A percentile compares a stretch with the other conserved stretches of the same genome.
Evolutionary conservation across 2,888 invertebrate species (phyloP).

Genomic region (Reticulitermes lucifugus): DNA sequence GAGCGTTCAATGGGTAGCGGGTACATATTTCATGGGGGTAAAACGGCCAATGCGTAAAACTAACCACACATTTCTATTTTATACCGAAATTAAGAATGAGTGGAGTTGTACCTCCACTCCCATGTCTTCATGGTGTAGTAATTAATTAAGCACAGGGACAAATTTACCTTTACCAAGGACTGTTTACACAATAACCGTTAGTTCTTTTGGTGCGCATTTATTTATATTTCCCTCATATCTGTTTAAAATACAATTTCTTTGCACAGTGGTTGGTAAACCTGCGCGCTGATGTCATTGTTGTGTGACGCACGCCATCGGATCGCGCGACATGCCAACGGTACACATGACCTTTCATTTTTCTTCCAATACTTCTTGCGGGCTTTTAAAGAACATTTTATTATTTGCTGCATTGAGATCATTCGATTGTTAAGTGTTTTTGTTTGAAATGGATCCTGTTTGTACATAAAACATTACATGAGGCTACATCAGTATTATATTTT

Average conservation of each 20-base stretch:
- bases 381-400: neutral
- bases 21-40: too few relatives aligned
- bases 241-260: too few relatives aligned
- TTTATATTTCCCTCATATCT: neutral
- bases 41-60: too few relatives aligned
- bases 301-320: neutral
- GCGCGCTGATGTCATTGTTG: conserved; percentile 4
- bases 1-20: too few relatives aligned
- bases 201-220: neutral
- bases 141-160: too few relatives aligned
- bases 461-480: neutral
- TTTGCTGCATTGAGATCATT: neutral
- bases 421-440: neutral
- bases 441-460: neutral
- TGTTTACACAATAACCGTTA: neutral
- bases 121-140: too few relatives aligned
- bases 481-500: neutral
- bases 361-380: neutral
- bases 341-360: neutral
- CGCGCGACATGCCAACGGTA: neutral
- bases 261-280: neutral
- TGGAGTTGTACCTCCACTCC: too few relatives aligned
- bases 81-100: too few relatives aligned
- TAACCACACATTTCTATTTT: too few relatives aligned
- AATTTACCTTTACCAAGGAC: too few relatives aligned